A percentile compares a stretch with the other conserved stretches of the same genome.
phyloP scores from a whole-genome alignment of 2,113 vertebrate species.

The Megaceryle maxima region DNA sequence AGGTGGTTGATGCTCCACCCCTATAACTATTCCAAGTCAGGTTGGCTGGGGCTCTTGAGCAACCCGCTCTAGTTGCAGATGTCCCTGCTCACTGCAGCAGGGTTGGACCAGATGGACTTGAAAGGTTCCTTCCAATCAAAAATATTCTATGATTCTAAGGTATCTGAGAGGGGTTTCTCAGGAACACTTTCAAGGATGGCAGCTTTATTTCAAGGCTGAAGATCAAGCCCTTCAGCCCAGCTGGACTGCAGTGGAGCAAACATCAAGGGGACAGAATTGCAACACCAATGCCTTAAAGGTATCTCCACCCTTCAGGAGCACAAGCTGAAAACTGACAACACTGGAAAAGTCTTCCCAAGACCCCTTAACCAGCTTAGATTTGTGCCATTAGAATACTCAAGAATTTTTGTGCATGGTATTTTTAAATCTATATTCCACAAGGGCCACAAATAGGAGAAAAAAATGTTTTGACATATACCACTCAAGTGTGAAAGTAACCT shows the following conservation, averaged over 20 bases:
- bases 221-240: background rate
- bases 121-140: too few species aligned
- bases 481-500: conserved; percentile 75
- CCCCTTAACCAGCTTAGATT: background rate
- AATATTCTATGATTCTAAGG: background rate
- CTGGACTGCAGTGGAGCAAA: background rate
- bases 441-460: conserved; percentile 5
- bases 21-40: too few species aligned
- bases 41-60: too few species aligned
- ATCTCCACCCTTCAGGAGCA: background rate
- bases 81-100: too few species aligned
- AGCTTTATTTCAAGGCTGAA: background rate
- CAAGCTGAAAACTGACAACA: background rate
- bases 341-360: background rate
- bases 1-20: too few species aligned
- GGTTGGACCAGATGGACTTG: too few species aligned
- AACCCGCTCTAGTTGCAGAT: too few species aligned
- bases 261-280: background rate
- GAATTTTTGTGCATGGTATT: background rate
- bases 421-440: background rate
- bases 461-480: conserved; percentile 59
- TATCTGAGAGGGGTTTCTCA: fast-evolving
- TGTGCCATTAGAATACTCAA: background rate
- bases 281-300: background rate
- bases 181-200: fast-evolving